Base-by-base conservation (phyloP, 2,888 invertebrate genomes). In the Cryptocephalus moraei region DNA sequence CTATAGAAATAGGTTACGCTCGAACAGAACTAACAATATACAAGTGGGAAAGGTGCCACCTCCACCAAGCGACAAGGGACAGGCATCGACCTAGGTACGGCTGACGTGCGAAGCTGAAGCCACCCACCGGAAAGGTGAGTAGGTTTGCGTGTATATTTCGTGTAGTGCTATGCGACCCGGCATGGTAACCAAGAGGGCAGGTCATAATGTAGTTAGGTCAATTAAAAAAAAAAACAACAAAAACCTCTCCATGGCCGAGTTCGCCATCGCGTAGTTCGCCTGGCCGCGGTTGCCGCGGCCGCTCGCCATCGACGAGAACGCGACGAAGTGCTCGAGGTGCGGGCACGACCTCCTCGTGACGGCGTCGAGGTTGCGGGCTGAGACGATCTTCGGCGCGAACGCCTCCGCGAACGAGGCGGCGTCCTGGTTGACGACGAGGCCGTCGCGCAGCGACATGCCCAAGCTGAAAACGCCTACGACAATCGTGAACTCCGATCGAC, bases 361-460 rank as follows among this genome's bases (percentile, higher is more conserved):
- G 32, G 52, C 43, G 58, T 84, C 82, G 44, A 84, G 59, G 54
- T 76, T 69, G 39, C 71, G 62, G 0, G 80, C 79, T n/a, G 77
- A 77, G 52, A 68, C 62, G 8, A 78, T 77, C 66, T 84, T 84
- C 0, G 79, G 72, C n/a, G 64, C 66, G 48, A 74, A 72, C 0
- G 75, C 77, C 10, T 73, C 73, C 48, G 73, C 66, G 55, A 77
- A 81, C 12, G 60, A 64, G 40, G 74, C 71, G 2, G 56, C 56
- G 0, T 73, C 71, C 62, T 79, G 79, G 55, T 78, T 78, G 48
- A 75, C 73, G 53, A 76, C 67, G 1, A 78, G 54, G 1, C 69
- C 71, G 58, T 81, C 81, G 49, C 68, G 69, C 13, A 80, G 61
- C 2, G 76, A 76, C 66, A 78, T 77, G 2, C 59, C 60, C 49